Percentiles rank a stretch among this genome's conserved stretches.
Evolutionary conservation across 2,888 invertebrate genomes (phyloP).

Genomic region (Unio delphinus): DNA sequence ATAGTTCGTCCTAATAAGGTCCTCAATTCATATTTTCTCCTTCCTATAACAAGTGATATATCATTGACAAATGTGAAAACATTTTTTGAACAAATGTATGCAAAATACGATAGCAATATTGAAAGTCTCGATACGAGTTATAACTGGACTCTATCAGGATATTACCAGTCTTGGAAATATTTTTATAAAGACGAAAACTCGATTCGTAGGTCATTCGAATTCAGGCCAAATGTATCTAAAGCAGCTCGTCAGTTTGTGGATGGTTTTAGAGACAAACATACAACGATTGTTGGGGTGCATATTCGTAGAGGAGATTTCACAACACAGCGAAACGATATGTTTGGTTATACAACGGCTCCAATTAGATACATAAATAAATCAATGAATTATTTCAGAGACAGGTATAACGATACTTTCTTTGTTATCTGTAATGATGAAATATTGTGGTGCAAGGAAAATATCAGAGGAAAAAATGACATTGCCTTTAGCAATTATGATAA

Average conservation of each 20-base stretch:
- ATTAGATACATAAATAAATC: constrained; percentile 33
- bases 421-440: too few relatives aligned
- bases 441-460: too few relatives aligned
- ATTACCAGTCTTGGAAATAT: constrained; percentile 54
- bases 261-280: too few relatives aligned
- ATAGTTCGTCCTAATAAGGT: too few relatives aligned
- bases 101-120: constrained; percentile 20
- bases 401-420: constrained; percentile 5
- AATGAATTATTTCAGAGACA: constrained; percentile 37
- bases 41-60: neutral
- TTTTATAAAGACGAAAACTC: constrained; percentile 26
- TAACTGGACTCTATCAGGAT: constrained; percentile 46
- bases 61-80: constrained; percentile 11
- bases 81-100: constrained; percentile 23
- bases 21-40: too few relatives aligned
- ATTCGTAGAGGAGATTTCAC: constrained; percentile 46
- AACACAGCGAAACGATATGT: constrained; percentile 3
- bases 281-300: constrained; percentile 4
- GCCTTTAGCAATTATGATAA: too few relatives aligned
- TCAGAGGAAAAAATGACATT: too few relatives aligned
- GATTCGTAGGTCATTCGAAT: neutral
- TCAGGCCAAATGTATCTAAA: too few relatives aligned
- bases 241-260: too few relatives aligned
- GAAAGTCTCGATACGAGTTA: constrained; percentile 17
- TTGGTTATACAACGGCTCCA: constrained; percentile 47